Base-by-base conservation (phyloP, 2,888 invertebrate species). In the Stenolophus ochropezus region DNA sequence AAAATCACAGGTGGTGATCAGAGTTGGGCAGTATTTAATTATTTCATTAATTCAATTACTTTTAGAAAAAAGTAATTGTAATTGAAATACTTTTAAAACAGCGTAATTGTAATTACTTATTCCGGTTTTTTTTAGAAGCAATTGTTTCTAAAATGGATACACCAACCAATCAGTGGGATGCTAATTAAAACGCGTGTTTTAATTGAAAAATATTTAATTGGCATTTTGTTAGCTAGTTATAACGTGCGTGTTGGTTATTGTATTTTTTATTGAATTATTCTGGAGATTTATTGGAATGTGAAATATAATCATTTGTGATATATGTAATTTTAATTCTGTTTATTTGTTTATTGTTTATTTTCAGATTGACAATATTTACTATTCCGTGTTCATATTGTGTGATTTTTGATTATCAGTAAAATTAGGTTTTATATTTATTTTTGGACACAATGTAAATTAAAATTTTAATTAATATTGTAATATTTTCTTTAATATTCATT, bases 121-220 rank as follows among this genome's bases (percentile, higher is more conserved):
- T n/a, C n/a, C n/a, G n/a, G n/a, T n/a, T n/a, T n/a, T n/a, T n/a
- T n/a, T n/a, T n/a, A n/a, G n/a, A n/a, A n/a, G n/a, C n/a, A n/a
- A n/a, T n/a, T n/a, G n/a, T n/a, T n/a, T n/a, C n/a, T n/a, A n/a
- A n/a, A n/a, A n/a, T n/a, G n/a, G n/a, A n/a, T n/a, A n/a, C n/a
- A n/a, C n/a, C n/a, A n/a, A n/a, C n/a, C 2, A 21, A 56, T 56
- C 56, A 56, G 3, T 20, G 56, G 56, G 21, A 8, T 56, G 56
- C 20, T 56, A 56, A 56, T 56, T 56, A 56, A 21, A 11, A 56
- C 11, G 18, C 6, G 8, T 56, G 21, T 56, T 56, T 56, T 56
- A 21, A 56, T 56, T 56, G 56, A 56, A 8, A 56, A 56, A 56
- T 56, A 56, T 56, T 56, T 56, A 56, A 21, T 56, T 21, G 56